Conservation (phyloP, 2,797 vertebrate species). For the Tauraco hartlaubi region DNA sequence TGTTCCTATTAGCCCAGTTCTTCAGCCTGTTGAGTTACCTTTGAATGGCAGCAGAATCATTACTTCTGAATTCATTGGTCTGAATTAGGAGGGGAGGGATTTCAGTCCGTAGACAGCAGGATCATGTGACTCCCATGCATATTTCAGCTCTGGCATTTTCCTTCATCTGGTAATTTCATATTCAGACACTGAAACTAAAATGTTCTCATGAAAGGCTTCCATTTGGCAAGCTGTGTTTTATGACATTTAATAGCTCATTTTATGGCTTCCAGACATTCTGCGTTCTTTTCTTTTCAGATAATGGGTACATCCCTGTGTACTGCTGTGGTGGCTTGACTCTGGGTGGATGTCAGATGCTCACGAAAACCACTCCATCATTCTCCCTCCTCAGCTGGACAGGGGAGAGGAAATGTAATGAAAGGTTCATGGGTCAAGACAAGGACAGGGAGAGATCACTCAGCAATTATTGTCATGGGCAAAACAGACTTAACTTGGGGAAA, state of each 20-base stretch:
- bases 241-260: slow-evolving; percentile 4
- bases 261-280: neutral
- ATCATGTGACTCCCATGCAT: neutral
- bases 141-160: neutral
- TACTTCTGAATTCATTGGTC: neutral
- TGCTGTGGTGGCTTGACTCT: too few species aligned
- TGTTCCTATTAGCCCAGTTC: neutral
- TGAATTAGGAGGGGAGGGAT: neutral
- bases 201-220: neutral
- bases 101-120: neutral
- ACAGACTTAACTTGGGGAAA: too few species aligned
- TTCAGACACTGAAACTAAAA: neutral
- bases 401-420: too few species aligned
- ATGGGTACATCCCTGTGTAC: neutral
- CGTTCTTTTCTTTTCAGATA: neutral
- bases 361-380: too few species aligned
- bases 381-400: too few species aligned
- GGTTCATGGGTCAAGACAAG: too few species aligned
- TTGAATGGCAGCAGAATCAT: neutral
- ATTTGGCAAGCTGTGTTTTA: neutral
- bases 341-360: too few species aligned
- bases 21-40: neutral
- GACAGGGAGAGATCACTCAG: too few species aligned
- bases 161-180: neutral
- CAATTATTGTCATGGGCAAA: too few species aligned